These are phyloP conservation scores for Carassius auratus DNA, from an alignment of 2,113 vertebrate genomes.

Conservation along the genomic window DNA sequence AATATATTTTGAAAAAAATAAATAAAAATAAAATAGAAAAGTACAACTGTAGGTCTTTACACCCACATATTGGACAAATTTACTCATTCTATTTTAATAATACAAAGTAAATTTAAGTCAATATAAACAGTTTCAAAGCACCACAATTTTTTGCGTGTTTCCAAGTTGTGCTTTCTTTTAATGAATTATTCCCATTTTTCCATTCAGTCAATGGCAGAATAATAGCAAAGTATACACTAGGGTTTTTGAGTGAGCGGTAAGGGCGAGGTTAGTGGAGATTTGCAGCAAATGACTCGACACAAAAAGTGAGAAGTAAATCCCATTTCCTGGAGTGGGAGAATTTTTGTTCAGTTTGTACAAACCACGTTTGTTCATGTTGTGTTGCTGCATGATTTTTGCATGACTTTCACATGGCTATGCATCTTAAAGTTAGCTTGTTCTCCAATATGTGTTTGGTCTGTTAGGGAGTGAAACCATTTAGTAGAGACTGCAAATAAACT, in stretches of 20 bases:
- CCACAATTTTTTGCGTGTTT: not conserved
- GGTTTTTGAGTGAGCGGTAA: not conserved
- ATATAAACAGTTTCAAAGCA: not conserved
- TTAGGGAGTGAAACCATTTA: not conserved
- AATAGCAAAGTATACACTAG: not conserved
- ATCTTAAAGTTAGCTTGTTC: slow-evolving; percentile 1
- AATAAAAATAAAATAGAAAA: not conserved
- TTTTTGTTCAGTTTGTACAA: slow-evolving; percentile 32
- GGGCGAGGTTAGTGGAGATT: not conserved
- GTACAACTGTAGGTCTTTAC: not conserved
- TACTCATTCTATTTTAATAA: not conserved
- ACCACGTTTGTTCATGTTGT: slow-evolving; percentile 44
- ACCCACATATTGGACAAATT: not conserved
- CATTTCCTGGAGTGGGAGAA: not conserved
- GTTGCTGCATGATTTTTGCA: slow-evolving; percentile 58
- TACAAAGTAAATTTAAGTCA: not conserved
- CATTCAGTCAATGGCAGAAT: not conserved
- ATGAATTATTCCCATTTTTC: not conserved
- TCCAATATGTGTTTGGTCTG: slow-evolving; percentile 4
- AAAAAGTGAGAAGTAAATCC: not conserved
- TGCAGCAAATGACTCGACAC: not conserved
- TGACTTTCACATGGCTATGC: slow-evolving; percentile 45
- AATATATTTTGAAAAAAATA: not conserved
- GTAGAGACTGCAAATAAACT: not conserved
- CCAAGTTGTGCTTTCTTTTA: not conserved